Evolutionary conservation across 2,113 vertebrate genomes (phyloP).

Genomic region (Neomonachus schauinslandi): DNA sequence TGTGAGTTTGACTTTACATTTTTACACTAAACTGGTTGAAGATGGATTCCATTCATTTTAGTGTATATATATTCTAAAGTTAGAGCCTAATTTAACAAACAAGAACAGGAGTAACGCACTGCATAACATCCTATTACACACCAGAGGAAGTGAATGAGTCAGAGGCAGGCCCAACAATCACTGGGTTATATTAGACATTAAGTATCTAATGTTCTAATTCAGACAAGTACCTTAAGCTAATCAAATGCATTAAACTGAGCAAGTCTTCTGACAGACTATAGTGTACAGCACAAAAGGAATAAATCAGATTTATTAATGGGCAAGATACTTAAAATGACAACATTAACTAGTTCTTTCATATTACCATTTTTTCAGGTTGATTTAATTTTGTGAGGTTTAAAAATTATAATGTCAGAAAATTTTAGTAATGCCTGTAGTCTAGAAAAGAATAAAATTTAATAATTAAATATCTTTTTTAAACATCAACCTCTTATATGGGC

Average conservation of each 20-base stretch:
- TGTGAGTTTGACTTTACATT: constrained; percentile 24
- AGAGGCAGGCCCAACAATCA: constrained; percentile 10
- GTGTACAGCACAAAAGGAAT: background rate
- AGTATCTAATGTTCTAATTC: constrained; percentile 59
- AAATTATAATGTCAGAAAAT: constrained; percentile 54
- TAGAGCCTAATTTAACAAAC: constrained; percentile 35
- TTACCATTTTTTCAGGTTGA: constrained; percentile 42
- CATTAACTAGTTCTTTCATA: background rate
- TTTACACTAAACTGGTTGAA: background rate
- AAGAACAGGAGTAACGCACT: constrained; percentile 23
- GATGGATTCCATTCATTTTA: constrained; percentile 23
- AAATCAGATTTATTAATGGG: constrained; percentile 19
- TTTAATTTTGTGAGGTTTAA: constrained; percentile 39
- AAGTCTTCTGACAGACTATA: background rate
- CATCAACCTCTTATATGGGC: background rate
- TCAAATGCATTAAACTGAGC: constrained; percentile 54
- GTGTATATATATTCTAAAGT: background rate
- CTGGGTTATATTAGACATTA: background rate
- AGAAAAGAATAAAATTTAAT: constrained; percentile 44
- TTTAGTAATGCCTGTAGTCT: background rate
- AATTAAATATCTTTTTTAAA: constrained; percentile 33
- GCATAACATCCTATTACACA: constrained; percentile 40
- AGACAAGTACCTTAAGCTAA: constrained; percentile 61
- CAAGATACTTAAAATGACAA: constrained; percentile 47
- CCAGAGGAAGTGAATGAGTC: constrained; percentile 47